A percentile compares a stretch with the other conserved stretches of the same genome.
Evolutionary conservation across 2,888 invertebrate genomes (phyloP).

Genomic region (Hedychridium roseum): DNA sequence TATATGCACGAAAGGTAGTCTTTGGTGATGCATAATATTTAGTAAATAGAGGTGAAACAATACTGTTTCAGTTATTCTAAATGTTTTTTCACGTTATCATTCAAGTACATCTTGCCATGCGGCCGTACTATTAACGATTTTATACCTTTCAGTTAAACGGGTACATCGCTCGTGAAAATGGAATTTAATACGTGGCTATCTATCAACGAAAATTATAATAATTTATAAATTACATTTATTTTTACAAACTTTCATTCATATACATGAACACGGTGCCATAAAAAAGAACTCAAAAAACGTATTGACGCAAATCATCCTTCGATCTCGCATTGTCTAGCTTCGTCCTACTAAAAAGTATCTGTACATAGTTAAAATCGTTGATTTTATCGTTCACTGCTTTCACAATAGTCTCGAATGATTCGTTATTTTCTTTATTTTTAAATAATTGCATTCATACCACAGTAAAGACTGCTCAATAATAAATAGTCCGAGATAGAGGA

Average conservation of each 20-base stretch:
- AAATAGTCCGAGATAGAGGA: no score
- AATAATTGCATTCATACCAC: no score
- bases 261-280: constrained; percentile 44
- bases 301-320: constrained; percentile 14
- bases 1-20: constrained; percentile 37
- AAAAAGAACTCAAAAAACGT: constrained; percentile 39
- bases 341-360: neutral
- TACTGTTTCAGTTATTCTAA: no score
- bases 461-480: no score
- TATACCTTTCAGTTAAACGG: no score
- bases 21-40: constrained; percentile 38
- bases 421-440: no score
- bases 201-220: constrained; percentile 34
- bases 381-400: no score
- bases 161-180: no score
- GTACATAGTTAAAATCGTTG: no score
- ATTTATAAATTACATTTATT: constrained; percentile 55
- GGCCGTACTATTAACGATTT: no score
- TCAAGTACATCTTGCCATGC: constrained; percentile 33
- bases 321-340: neutral
- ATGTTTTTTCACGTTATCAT: no score
- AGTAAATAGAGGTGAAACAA: constrained; percentile 24
- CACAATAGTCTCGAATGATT: no score
- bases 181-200: constrained; percentile 18
- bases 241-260: constrained; percentile 47